A percentile compares a stretch with the other conserved stretches of the same genome.
phyloP scores from a whole-genome alignment of 1,140 invertebrate genomes.

The Lepidostoma basale region DNA sequence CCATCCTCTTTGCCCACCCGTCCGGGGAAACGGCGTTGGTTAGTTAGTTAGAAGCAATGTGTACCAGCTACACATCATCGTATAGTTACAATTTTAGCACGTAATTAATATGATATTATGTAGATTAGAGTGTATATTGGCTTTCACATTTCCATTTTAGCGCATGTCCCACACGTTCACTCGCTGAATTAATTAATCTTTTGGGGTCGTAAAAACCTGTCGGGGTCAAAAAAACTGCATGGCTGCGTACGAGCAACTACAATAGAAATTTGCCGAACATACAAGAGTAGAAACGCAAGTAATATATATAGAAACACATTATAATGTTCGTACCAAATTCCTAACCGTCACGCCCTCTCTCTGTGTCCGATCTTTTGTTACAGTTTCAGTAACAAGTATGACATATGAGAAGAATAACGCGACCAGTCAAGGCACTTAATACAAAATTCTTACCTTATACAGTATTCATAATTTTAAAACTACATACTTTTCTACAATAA shows the following conservation, averaged over 20 bases:
- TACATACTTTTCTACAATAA: background rate
- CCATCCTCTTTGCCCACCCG: no score
- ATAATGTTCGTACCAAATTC: constrained; percentile 1
- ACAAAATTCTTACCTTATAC: background rate
- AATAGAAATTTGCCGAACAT: no score
- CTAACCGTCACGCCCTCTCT: constrained; percentile 16
- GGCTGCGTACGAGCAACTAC: no score
- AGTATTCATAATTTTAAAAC: no score
- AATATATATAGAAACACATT: no score
- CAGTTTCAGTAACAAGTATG: constrained; percentile 8
- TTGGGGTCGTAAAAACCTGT: no score
- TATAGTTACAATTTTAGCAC: no score
- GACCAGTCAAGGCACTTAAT: background rate
- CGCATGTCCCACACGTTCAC: constrained; percentile 5
- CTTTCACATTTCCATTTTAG: constrained; percentile 10
- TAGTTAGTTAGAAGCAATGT: no score
- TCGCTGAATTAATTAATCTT: constrained; percentile 16
- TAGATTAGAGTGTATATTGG: background rate
- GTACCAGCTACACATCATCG: no score
- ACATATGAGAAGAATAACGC: background rate
- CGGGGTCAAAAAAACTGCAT: constrained; percentile 2
- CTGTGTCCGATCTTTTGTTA: constrained; percentile 22
- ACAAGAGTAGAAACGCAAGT: no score
- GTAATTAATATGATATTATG: no score
- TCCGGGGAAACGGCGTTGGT: no score